A percentile compares a stretch with the other conserved stretches of the same genome.
These are phyloP conservation scores for Charanyca ferruginea DNA, from an alignment of 2,888 invertebrate species.

Conservation along the genomic window DNA sequence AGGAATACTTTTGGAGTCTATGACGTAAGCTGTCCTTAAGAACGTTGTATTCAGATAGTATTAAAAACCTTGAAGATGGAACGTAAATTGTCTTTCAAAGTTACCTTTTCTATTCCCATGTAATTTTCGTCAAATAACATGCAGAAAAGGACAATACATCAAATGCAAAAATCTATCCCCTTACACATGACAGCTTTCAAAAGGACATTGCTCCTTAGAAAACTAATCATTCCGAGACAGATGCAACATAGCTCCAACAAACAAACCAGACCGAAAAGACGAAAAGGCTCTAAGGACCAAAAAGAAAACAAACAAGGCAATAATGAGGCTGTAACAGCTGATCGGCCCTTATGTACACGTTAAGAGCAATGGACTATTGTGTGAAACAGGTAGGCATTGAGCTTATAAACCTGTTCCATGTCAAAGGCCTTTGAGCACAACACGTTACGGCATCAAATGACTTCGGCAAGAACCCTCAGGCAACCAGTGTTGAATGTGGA, in stretches of 20 bases:
- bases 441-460: constrained; percentile 40
- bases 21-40: constrained; percentile 59
- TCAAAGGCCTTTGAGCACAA: constrained; percentile 47
- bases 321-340: constrained; percentile 42
- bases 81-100: background rate
- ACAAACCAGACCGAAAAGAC: constrained; percentile 19
- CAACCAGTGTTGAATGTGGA: background rate
- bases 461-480: constrained; percentile 23
- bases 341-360: constrained; percentile 16
- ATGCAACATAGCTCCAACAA: constrained; percentile 22
- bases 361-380: constrained; percentile 53
- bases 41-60: constrained; percentile 28
- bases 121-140: background rate
- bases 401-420: constrained; percentile 46
- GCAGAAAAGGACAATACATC: background rate
- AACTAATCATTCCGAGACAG: constrained; percentile 5
- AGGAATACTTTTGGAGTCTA: constrained; percentile 42
- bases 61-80: constrained; percentile 44
- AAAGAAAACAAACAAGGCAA: constrained; percentile 28
- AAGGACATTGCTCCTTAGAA: background rate
- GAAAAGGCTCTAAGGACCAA: constrained; percentile 20
- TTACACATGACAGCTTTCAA: background rate
- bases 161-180: background rate
- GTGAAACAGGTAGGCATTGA: constrained; percentile 43
- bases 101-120: background rate